Percentiles rank a stretch among this genome's conserved stretches.
Evolutionary conservation across 1,140 invertebrate species (phyloP).

Genomic region (Hetaerina americana): DNA sequence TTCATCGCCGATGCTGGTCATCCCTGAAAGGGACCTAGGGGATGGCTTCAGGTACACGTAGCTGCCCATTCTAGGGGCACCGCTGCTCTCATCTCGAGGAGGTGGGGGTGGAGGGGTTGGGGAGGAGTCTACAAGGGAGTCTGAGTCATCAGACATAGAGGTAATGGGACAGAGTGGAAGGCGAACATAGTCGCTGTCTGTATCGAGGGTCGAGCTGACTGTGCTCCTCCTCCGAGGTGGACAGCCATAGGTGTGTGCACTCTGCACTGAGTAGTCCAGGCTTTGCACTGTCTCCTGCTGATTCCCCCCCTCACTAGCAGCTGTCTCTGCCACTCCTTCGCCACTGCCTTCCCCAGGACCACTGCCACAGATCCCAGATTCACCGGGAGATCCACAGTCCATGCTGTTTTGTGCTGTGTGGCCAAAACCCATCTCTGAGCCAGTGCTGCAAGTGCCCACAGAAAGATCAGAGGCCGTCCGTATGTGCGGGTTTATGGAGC

Average conservation of each 20-base stretch:
- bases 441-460: conserved; percentile 33
- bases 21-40: neutral
- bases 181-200: conserved; percentile 77
- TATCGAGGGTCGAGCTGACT: conserved; percentile 68
- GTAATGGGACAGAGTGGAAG: conserved; percentile 46
- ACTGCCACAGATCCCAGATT: neutral
- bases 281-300: conserved; percentile 16
- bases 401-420: conserved; percentile 70
- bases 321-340: neutral
- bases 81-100: conserved; percentile 16
- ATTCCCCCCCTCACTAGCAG: neutral
- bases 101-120: conserved; percentile 26
- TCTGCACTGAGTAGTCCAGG: conserved; percentile 34
- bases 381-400: neutral
- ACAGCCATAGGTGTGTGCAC: conserved; percentile 35
- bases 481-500: conserved; percentile 55
- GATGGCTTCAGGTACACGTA: neutral
- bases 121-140: conserved; percentile 19
- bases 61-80: neutral
- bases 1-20: neutral
- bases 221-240: conserved; percentile 61
- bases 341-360: neutral
- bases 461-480: neutral
- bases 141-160: conserved; percentile 15
- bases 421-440: conserved; percentile 63